Evolutionary conservation across 2,888 invertebrate species (phyloP).

Genomic region (Drosophila histrio): DNA sequence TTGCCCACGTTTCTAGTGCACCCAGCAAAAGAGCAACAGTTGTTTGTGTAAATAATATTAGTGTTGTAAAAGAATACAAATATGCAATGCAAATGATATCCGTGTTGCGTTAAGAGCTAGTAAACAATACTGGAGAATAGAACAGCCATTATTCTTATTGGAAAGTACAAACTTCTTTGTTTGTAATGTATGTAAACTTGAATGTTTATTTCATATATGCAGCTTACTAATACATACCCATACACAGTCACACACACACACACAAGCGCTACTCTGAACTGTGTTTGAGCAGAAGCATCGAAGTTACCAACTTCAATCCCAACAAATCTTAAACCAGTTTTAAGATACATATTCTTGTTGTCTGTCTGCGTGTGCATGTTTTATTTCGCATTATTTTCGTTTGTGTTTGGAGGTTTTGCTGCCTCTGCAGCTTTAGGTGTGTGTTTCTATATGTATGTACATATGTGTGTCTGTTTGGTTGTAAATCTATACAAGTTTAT

Average conservation of each 20-base stretch:
- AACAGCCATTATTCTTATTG: conserved; percentile 60
- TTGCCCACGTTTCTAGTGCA: conserved; percentile 33
- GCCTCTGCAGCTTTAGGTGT: conserved; percentile 55
- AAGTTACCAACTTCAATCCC: conserved; percentile 69
- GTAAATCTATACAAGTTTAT: conserved; percentile 14
- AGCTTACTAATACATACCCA: neutral
- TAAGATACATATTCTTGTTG: conserved; percentile 72
- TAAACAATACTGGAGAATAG: conserved; percentile 31
- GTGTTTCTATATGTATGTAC: conserved; percentile 20
- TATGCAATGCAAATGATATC: conserved; percentile 43
- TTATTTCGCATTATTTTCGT: conserved; percentile 72
- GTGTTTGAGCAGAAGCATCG: conserved; percentile 51
- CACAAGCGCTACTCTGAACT: conserved; percentile 36
- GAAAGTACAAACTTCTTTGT: conserved; percentile 60
- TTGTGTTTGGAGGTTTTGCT: conserved; percentile 62
- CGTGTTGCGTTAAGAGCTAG: conserved; percentile 37
- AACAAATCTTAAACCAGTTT: conserved; percentile 76
- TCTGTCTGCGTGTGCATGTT: conserved; percentile 38
- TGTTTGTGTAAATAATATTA: conserved; percentile 23
- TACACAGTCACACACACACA: conserved; percentile 33
- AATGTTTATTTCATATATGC: conserved; percentile 35
- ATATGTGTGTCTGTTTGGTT: conserved; percentile 4
- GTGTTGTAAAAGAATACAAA: conserved; percentile 18
- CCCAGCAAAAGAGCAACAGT: conserved; percentile 51
- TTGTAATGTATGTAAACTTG: conserved; percentile 38